Percentiles rank a stretch among this genome's conserved stretches.
Evolutionary conservation across 2,797 vertebrate genomes (phyloP).

Genomic region (Sebastes jordani): DNA sequence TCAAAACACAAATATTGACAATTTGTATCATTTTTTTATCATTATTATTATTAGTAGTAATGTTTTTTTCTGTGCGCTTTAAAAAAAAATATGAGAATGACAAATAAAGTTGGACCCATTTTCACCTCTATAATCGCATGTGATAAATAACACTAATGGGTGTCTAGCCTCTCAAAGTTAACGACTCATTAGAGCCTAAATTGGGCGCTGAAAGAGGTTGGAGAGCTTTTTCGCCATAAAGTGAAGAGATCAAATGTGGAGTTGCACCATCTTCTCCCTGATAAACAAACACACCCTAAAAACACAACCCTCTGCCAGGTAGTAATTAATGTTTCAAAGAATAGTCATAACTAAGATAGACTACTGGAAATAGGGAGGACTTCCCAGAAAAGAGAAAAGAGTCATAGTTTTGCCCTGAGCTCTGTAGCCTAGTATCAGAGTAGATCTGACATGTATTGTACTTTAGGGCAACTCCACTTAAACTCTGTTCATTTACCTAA

Average conservation of each 20-base stretch:
- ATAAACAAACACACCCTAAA: background rate
- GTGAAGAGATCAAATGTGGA: background rate
- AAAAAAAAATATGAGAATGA: background rate
- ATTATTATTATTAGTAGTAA: too few species aligned
- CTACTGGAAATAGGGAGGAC: background rate
- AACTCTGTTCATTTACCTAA: background rate
- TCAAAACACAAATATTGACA: too few species aligned
- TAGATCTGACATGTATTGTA: background rate
- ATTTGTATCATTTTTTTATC: too few species aligned
- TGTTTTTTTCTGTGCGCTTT: too few species aligned
- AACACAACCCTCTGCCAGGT: conserved; percentile 3
- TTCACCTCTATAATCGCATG: background rate
- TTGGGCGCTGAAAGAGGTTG: background rate
- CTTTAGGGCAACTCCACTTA: background rate
- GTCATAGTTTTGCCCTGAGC: background rate
- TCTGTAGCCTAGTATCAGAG: background rate
- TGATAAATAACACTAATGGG: background rate
- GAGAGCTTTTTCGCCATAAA: background rate
- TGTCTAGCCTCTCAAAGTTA: background rate
- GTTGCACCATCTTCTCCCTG: background rate
- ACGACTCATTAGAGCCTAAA: background rate
- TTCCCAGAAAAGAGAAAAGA: background rate
- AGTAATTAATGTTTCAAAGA: conserved; percentile 13
- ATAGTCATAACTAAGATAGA: background rate
- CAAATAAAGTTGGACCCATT: accelerated